A percentile compares a stretch with the other conserved stretches of the same genome.
Conservation (phyloP, 2,113 vertebrate genomes). For the Peromyscus maniculatus region DNA sequence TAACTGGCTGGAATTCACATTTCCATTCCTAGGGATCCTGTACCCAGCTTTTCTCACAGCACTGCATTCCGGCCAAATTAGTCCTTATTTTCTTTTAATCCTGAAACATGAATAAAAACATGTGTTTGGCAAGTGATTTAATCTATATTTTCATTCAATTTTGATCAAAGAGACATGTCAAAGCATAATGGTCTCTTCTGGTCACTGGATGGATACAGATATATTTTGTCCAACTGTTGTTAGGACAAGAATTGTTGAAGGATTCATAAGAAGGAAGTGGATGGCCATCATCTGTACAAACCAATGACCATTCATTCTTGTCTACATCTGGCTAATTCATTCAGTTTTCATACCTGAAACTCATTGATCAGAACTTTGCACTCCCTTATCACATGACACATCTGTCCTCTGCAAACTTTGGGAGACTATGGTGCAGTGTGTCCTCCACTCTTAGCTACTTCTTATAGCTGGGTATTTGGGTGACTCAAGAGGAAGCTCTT, state of each 20-base stretch:
- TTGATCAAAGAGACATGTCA: neutral
- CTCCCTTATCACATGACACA: neutral
- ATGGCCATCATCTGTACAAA: neutral
- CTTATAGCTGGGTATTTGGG: neutral
- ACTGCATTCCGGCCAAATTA: neutral
- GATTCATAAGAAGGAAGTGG: neutral
- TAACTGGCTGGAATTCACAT: neutral
- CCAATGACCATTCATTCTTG: neutral
- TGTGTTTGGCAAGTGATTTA: neutral
- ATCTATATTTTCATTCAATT: neutral
- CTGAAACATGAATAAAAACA: neutral
- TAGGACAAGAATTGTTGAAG: neutral
- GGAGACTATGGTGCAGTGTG: neutral
- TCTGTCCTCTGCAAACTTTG: neutral
- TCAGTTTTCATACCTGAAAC: neutral
- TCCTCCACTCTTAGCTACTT: neutral
- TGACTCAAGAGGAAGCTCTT: neutral
- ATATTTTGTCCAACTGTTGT: neutral
- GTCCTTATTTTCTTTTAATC: neutral
- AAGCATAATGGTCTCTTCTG: neutral
- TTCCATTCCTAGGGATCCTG: no score
- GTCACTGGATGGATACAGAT: neutral
- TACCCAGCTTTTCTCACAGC: neutral
- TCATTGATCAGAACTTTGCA: neutral
- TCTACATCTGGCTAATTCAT: neutral